Percentiles rank a stretch among this genome's conserved stretches.
phyloP scores from a whole-genome alignment of 2,113 vertebrate genomes.

The Mirza zaza region DNA sequence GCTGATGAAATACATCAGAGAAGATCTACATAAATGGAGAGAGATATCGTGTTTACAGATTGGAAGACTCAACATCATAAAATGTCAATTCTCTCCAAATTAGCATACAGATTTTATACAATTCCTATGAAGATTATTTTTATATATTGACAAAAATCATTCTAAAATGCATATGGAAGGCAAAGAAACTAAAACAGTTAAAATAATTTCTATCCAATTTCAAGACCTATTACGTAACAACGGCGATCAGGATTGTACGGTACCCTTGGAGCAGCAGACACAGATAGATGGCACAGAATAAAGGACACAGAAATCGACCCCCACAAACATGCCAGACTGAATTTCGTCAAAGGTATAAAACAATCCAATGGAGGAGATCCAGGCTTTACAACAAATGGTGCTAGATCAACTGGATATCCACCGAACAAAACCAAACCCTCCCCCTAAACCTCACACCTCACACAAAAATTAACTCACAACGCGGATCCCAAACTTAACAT shows the following conservation, averaged over 20 bases:
- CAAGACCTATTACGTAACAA: not conserved
- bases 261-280: rapidly evolving
- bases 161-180: not conserved
- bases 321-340: not conserved
- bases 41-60: rapidly evolving
- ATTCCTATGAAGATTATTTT: too few relatives aligned
- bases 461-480: not conserved
- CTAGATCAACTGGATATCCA: too few relatives aligned
- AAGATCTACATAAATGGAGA: too few relatives aligned
- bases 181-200: not conserved
- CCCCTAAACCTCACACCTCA: not conserved
- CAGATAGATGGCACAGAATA: not conserved
- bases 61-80: not conserved
- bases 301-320: not conserved
- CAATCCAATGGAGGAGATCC: not conserved
- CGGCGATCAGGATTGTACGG: not conserved
- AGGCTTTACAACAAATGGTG: not conserved
- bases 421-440: not conserved
- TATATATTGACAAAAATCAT: not conserved
- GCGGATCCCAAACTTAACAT: not conserved
- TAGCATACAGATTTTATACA: not conserved
- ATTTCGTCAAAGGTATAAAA: not conserved
- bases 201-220: not conserved
- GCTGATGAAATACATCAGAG: not conserved
- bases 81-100: not conserved